Conservation (phyloP, 2,888 invertebrate genomes). For the Leptodirus hochenwartii region DNA sequence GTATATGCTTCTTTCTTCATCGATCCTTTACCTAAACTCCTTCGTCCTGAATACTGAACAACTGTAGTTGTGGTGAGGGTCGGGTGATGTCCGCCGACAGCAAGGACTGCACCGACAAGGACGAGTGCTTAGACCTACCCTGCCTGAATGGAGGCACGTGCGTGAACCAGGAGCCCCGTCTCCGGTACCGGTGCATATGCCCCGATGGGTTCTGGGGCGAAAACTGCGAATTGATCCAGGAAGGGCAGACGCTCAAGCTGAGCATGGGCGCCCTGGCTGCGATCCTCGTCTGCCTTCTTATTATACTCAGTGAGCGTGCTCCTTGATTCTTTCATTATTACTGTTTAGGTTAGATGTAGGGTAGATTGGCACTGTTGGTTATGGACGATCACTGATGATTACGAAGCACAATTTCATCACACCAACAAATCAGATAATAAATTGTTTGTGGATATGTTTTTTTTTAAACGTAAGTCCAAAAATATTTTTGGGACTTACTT, state of each 20-base stretch:
- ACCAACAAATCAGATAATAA: no score
- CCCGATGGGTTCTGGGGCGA: slow-evolving; percentile 87
- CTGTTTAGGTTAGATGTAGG: not conserved
- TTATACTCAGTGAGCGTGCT: slow-evolving; percentile 79
- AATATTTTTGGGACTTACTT: no score
- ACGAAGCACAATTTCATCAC: no score
- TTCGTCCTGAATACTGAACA: no score
- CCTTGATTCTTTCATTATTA: not conserved
- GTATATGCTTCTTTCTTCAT: no score
- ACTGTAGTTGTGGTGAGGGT: slow-evolving; percentile 83
- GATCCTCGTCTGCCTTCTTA: slow-evolving; percentile 91
- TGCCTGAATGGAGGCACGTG: slow-evolving; percentile 88
- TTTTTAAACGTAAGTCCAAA: no score
- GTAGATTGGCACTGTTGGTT: no score
- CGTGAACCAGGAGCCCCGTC: slow-evolving; percentile 76
- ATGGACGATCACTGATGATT: no score
- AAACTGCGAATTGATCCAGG: slow-evolving; percentile 84
- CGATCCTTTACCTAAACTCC: no score
- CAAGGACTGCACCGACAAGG: slow-evolving; percentile 88
- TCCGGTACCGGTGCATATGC: slow-evolving; percentile 76
- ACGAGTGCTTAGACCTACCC: slow-evolving; percentile 87
- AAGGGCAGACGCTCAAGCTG: slow-evolving; percentile 86
- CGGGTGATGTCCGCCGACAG: slow-evolving; percentile 76
- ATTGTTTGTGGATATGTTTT: no score
- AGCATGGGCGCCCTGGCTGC: slow-evolving; percentile 95